phyloP scores from a whole-genome alignment of 2,888 invertebrate genomes.

The Carterocephalus palaemon region DNA sequence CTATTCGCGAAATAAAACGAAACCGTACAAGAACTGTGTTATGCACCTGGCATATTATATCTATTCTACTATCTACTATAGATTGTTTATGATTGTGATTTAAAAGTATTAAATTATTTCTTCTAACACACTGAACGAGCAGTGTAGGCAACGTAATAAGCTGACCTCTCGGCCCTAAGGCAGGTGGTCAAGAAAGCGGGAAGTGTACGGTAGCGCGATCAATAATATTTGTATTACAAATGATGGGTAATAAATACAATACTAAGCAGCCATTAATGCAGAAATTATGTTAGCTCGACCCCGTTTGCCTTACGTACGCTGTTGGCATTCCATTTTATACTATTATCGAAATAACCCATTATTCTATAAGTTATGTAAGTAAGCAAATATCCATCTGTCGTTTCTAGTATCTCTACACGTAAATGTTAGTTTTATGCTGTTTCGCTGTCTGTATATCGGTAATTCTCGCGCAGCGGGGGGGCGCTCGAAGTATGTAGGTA shows the following conservation, averaged over 20 bases:
- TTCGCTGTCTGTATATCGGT: conserved; percentile 25
- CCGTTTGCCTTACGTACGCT: no score
- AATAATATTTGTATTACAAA: conserved; percentile 10
- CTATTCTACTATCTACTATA: no score
- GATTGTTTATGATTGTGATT: no score
- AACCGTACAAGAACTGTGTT: no score
- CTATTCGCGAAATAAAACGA: no score
- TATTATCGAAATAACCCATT: conserved; percentile 1
- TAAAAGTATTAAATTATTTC: neutral
- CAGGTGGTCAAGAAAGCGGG: conserved; percentile 10
- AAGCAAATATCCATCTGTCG: conserved; percentile 9
- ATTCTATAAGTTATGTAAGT: no score
- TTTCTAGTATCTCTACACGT: conserved; percentile 19
- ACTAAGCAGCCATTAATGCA: no score
- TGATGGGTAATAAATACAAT: conserved; percentile 8
- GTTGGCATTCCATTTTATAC: neutral
- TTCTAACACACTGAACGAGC: neutral
- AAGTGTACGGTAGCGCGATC: neutral
- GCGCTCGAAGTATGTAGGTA: conserved; percentile 29
- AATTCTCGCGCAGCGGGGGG: conserved; percentile 34
- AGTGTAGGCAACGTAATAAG: neutral
- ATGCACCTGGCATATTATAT: no score
- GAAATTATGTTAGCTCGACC: no score
- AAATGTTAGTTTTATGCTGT: conserved; percentile 22
- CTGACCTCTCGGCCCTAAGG: neutral